These are phyloP conservation scores for Xestia sexstrigata DNA, from an alignment of 2,888 invertebrate species.

Conservation along the genomic window DNA sequence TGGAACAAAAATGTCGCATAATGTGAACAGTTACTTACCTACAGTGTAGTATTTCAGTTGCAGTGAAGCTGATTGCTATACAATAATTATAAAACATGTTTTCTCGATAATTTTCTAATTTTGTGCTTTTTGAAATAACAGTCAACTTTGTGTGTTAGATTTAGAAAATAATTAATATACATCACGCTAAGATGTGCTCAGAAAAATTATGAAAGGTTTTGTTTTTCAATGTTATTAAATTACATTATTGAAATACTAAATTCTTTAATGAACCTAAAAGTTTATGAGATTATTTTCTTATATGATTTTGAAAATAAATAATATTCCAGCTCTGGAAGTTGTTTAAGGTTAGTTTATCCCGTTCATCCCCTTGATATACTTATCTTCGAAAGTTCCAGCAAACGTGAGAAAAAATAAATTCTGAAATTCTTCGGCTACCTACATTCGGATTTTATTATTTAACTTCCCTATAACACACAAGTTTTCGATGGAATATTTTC, in stretches of 20 bases:
- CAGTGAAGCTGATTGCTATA: slow-evolving; percentile 2
- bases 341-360: slow-evolving; percentile 5
- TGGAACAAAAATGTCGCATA: slow-evolving; percentile 29
- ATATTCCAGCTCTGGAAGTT: slow-evolving; percentile 8
- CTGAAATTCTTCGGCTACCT: slow-evolving; percentile 24
- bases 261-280: neutral
- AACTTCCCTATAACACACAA: slow-evolving; percentile 52
- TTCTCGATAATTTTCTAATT: neutral
- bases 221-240: slow-evolving; percentile 13
- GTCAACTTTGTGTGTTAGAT: slow-evolving; percentile 14
- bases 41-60: neutral
- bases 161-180: neutral
- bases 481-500: slow-evolving; percentile 52
- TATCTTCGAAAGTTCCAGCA: slow-evolving; percentile 31
- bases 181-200: neutral
- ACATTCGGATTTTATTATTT: slow-evolving; percentile 55
- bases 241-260: slow-evolving; percentile 6
- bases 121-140: neutral
- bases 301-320: slow-evolving; percentile 4
- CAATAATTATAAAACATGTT: neutral
- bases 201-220: neutral
- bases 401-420: slow-evolving; percentile 34
- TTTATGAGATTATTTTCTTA: slow-evolving; percentile 4
- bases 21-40: slow-evolving; percentile 14
- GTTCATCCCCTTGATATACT: slow-evolving; percentile 35